Base-by-base conservation (phyloP, 2,888 invertebrate species). In the Eupithecia dodoneata region DNA sequence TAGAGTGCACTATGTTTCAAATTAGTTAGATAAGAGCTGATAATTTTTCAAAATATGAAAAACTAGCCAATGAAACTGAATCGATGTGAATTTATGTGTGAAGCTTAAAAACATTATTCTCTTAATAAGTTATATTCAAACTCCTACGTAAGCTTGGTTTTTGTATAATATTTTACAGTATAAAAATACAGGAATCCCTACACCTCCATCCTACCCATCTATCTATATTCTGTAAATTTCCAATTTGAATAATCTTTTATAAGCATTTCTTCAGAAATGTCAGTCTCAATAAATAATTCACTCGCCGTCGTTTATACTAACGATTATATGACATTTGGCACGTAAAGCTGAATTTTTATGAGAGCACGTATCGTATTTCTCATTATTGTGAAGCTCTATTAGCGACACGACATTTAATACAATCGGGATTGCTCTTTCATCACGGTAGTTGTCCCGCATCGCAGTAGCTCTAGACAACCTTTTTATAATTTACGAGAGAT, bases 401-500 rank as follows among this genome's bases (percentile, higher is more conserved):
- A 81, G 79, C 80, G 81, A 83, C 84, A 85, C 86, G 86, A 85
- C 83, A 86, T 87, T 87, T 86, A 85, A 85, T 86, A 86, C 87
- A 84, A 89, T 89, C 87, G 87, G 83, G 83, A 87, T 88, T 86
- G 85, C 85, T 87, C 84, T 82, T 85, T 85, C 84, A 85, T 86
- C 84, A 87, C 83, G 81, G 82, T 81, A 85, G 84, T 83, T 82
- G 84, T 87, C 88, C 87, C 87, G 85, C 88, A 88, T 87, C 87
- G 85, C 89, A 90, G 88, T 90, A 91, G 18, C 63, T 63, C 63
- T 63, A 63, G 90, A 92, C 90, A 91, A 90, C 88, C 89, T 89
- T 93, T 92, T 91, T 90, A 91, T 93, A 94, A 94, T 94, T 93
- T 91, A 88, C 88, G 88, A 85, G 90, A 92, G 91, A 93, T 92